Evolutionary conservation across 2,797 vertebrate genomes (phyloP).

Genomic region (Hylomyscus alleni): DNA sequence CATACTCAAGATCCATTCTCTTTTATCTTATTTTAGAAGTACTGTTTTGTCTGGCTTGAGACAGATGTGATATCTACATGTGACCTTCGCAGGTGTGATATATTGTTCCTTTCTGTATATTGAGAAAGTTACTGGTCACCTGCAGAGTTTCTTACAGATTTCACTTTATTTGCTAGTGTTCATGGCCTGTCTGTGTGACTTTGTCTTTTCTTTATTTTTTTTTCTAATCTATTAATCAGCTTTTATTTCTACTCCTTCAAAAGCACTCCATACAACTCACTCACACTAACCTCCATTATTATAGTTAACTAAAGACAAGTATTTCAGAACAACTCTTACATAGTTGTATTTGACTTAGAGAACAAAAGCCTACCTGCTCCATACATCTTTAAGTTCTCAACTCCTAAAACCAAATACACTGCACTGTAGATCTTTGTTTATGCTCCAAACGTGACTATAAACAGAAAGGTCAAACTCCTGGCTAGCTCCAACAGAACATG

Average conservation of each 20-base stretch:
- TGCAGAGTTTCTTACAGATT: neutral
- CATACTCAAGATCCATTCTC: neutral
- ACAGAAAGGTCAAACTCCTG: too few relatives aligned
- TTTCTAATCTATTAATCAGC: constrained; percentile 18
- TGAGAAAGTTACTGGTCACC: neutral
- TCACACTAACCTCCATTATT: constrained; percentile 17
- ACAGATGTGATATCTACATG: neutral
- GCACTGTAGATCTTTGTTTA: too few relatives aligned
- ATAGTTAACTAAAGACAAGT: constrained; percentile 54
- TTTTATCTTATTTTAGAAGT: neutral
- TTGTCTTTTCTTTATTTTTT: neutral
- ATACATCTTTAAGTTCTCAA: constrained; percentile 64
- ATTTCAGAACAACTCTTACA: constrained; percentile 16
- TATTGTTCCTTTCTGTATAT: neutral
- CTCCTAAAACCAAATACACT: constrained; percentile 45
- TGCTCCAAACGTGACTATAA: too few relatives aligned
- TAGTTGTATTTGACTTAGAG: constrained; percentile 50
- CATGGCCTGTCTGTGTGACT: neutral
- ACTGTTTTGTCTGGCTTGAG: neutral
- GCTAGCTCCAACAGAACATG: too few relatives aligned
- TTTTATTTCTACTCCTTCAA: constrained; percentile 59
- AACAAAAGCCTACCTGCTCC: neutral
- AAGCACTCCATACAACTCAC: constrained; percentile 60
- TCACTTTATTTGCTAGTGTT: neutral
- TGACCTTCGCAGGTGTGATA: neutral